phyloP scores from a whole-genome alignment of 2,888 invertebrate species.

The Hemaris fuciformis region DNA sequence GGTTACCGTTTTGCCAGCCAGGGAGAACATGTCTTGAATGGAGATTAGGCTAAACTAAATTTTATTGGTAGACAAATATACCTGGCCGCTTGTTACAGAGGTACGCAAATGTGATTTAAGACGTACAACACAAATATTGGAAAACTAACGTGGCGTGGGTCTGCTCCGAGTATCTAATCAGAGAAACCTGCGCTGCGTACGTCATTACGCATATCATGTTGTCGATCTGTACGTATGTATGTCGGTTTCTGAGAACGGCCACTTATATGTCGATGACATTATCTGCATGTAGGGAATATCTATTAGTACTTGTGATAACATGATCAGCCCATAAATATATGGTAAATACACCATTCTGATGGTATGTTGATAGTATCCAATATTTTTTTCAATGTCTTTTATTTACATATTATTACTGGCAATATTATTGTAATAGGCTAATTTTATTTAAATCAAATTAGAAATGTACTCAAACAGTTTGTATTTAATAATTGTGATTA shows the following conservation, averaged over 20 bases:
- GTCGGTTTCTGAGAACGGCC: neutral
- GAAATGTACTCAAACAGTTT: too few relatives aligned
- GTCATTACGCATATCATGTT: neutral
- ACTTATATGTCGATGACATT: slow-evolving; percentile 3
- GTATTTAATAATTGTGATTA: too few relatives aligned
- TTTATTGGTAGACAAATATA: slow-evolving; percentile 68
- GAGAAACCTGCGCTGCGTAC: slow-evolving; percentile 43
- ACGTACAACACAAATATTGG: slow-evolving; percentile 74
- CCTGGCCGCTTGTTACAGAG: slow-evolving; percentile 69
- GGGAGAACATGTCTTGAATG: slow-evolving; percentile 69
- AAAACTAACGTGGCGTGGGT: slow-evolving; percentile 59
- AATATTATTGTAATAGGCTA: too few relatives aligned
- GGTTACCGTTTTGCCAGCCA: slow-evolving; percentile 51
- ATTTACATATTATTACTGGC: neutral
- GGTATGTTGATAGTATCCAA: neutral
- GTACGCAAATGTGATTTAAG: slow-evolving; percentile 76
- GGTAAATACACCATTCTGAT: neutral
- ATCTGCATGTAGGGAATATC: neutral
- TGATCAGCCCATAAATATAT: neutral
- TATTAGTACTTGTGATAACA: neutral
- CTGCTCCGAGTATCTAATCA: slow-evolving; percentile 57
- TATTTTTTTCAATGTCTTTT: neutral
- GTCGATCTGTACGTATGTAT: neutral
- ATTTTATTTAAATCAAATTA: too few relatives aligned
- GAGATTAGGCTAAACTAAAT: slow-evolving; percentile 66